Percentiles rank a stretch among this genome's conserved stretches.
These are phyloP conservation scores for Bilobella aurantiaca DNA, from an alignment of 1,140 invertebrate species.

Conservation along the genomic window DNA sequence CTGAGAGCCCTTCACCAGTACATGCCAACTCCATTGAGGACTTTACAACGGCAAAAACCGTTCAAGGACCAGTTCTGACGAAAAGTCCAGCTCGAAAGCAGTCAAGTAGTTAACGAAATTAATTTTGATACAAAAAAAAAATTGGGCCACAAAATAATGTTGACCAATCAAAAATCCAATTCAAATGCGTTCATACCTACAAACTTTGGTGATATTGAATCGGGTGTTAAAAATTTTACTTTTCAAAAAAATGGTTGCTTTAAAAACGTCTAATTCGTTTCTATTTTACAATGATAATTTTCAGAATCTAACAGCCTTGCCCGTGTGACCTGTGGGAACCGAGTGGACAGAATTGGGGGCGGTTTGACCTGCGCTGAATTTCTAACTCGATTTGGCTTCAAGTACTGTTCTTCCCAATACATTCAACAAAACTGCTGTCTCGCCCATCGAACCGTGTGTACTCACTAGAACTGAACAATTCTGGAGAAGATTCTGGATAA, in stretches of 20 bases:
- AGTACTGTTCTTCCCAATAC: constrained; percentile 44
- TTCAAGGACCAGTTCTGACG: too few species aligned
- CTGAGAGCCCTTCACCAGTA: too few species aligned
- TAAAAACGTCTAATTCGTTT: background rate
- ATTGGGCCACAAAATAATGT: too few species aligned
- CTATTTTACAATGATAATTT: background rate
- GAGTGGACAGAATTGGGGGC: constrained; percentile 29
- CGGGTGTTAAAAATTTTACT: background rate
- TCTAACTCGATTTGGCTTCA: constrained; percentile 41
- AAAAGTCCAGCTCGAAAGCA: too few species aligned
- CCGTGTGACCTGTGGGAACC: constrained; percentile 21
- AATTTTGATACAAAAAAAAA: too few species aligned
- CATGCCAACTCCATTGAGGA: too few species aligned
- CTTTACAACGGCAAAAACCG: too few species aligned
- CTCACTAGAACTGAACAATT: constrained; percentile 18
- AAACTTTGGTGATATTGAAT: background rate
- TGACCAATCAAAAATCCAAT: background rate
- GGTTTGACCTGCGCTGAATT: constrained; percentile 43
- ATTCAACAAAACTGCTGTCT: constrained; percentile 44
- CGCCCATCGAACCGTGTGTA: constrained; percentile 37
- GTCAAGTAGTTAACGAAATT: too few species aligned
- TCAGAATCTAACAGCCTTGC: background rate
- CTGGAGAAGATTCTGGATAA: background rate
- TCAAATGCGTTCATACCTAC: background rate
- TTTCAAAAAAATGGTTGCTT: background rate